phyloP scores from a whole-genome alignment of 64 coral and sea anemone species.

The Montipora efflorescens region DNA sequence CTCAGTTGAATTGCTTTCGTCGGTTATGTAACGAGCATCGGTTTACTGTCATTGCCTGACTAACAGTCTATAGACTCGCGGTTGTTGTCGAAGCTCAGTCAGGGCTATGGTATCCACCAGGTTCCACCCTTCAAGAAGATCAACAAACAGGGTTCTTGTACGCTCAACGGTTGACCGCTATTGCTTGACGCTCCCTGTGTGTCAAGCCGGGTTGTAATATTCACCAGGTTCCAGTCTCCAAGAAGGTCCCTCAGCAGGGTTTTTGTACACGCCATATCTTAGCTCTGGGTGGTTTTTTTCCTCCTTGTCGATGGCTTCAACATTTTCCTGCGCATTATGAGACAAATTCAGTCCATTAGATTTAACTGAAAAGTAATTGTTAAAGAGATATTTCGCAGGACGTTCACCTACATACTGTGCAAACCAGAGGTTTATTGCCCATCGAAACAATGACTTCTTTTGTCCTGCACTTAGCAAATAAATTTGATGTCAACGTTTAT shows the following conservation, averaged over 20 bases:
- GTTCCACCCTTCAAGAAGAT: too few relatives aligned
- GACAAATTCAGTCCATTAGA: background rate
- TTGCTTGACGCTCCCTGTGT: too few relatives aligned
- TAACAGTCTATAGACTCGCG: too few relatives aligned
- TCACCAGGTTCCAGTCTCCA: slow-evolving; percentile 14
- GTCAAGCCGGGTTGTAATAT: slow-evolving; percentile 1
- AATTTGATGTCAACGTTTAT: too few relatives aligned
- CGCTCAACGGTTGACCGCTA: too few relatives aligned
- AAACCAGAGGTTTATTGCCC: too few relatives aligned
- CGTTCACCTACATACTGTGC: too few relatives aligned
- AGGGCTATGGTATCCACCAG: too few relatives aligned
- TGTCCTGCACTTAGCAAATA: too few relatives aligned
- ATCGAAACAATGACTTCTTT: too few relatives aligned
- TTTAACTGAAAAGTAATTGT: background rate
- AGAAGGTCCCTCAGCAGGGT: slow-evolving; percentile 3
- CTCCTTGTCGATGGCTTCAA: background rate
- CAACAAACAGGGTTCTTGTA: too few relatives aligned
- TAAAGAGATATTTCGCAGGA: background rate
- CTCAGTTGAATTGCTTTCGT: background rate
- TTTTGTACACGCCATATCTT: slow-evolving; percentile 11
- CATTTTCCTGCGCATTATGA: background rate
- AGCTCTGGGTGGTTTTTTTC: slow-evolving; percentile 26
- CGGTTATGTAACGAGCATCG: background rate
- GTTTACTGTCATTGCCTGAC: background rate
- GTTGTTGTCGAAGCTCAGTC: too few relatives aligned